Evolutionary conservation across 2,113 vertebrate genomes (phyloP), one percentile per base, ranked within the genome.

Genomic region (Speoplatyrhinus poulsoni): DNA sequence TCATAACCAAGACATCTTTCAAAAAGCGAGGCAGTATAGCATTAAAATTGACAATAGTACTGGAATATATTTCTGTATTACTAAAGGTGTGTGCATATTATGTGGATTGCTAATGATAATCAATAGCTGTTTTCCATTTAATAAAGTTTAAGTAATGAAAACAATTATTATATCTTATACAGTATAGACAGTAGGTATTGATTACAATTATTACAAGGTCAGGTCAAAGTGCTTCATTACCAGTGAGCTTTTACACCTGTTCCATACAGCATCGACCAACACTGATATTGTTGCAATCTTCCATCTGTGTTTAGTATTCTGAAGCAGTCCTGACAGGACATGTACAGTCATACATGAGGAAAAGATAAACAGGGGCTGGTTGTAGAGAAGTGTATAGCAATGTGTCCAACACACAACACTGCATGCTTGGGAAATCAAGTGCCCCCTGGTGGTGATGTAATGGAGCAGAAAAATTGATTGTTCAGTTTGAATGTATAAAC

Each of bases 371-470:
- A 74, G 47, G 47, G 78, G 62, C 79, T 82, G 82, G 75, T 85
- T 79, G 73, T 74, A 79, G 85, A 86, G 85, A 85, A 19, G 72
- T 80, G 72, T 58, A 65, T 69, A 67, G 83, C 82, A 87, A 90
- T 89, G 88, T 89, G 86, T 87, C 87, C 87, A 87, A 88, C 83
- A 87, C 36, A 8, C 73, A 82, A 75, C 80, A 83, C 79, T 80
- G 75, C 81, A 82, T 80, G 87, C 85, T 87, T 85, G 84, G 88
- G 81, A 85, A 84, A 91, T 85, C 85, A 90, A 85, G 83, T 89
- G 90, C 92, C 92, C 90, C 89, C 91, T 92, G 91, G 92, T 93
- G 92, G 92, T 82, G 78, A 87, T 84, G 75, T 87, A 92, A 90
- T 87, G 85, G 86, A 90, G 55, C 87, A 89, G 85, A 90, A 87